Evolutionary conservation across 1,140 invertebrate genomes (phyloP).

Genomic region (Drosophila santomea): DNA sequence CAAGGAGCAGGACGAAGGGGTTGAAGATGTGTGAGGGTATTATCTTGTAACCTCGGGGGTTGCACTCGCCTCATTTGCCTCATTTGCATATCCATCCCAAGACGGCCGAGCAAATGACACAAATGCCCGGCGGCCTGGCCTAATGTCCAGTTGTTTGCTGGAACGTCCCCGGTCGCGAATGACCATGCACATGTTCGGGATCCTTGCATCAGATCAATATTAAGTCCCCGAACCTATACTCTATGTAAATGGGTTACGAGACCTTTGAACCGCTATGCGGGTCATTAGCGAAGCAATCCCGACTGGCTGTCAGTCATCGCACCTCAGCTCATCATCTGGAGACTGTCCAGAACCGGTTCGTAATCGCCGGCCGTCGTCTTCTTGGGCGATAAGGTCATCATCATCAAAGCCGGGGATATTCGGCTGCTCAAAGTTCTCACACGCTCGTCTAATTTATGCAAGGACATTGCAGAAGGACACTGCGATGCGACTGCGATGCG

Average conservation of each 20-base stretch:
- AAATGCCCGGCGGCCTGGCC: constrained; percentile 35
- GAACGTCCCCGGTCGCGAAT: constrained; percentile 20
- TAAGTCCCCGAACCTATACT: constrained; percentile 17
- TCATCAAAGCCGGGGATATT: constrained; percentile 51
- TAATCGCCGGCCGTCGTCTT: constrained; percentile 16
- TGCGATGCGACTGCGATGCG: constrained; percentile 32
- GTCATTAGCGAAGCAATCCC: constrained; percentile 42
- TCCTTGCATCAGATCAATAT: constrained; percentile 52
- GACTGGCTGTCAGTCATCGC: constrained; percentile 43
- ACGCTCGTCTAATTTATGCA: constrained; percentile 80
- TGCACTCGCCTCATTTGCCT: constrained; percentile 65
- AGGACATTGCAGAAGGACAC: constrained; percentile 84
- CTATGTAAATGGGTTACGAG: constrained; percentile 50
- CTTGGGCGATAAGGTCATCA: constrained; percentile 74
- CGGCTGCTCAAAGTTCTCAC: constrained; percentile 61
- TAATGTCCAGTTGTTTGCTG: constrained; percentile 60
- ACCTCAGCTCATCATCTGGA: constrained; percentile 5
- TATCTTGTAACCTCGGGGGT: constrained; percentile 61
- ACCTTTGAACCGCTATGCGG: constrained; percentile 48
- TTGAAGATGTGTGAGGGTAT: constrained; percentile 35
- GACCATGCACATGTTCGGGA: constrained; percentile 52
- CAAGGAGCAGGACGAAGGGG: constrained; percentile 18
- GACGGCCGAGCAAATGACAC: constrained; percentile 24
- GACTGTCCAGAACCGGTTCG: constrained; percentile 81
- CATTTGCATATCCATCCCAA: constrained; percentile 64